A percentile compares a stretch with the other conserved stretches of the same genome.
These are phyloP conservation scores for Phaonia tiefii DNA, from an alignment of 2,888 invertebrate genomes.

Conservation along the genomic window DNA sequence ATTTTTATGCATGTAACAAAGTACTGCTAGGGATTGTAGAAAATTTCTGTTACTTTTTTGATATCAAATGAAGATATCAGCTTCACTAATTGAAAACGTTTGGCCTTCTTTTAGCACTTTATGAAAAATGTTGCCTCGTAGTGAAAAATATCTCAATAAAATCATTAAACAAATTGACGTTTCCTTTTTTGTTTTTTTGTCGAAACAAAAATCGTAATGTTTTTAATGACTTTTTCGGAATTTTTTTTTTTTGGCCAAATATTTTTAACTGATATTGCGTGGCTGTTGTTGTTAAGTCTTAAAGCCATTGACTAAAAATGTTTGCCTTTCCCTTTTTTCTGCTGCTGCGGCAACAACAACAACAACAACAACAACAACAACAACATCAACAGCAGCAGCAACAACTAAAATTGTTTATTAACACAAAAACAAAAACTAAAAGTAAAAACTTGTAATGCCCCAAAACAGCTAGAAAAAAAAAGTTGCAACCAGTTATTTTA, in stretches of 20 bases:
- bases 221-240: neutral
- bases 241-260: neutral
- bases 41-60: no score
- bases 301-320: constrained; percentile 29
- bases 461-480: constrained; percentile 49
- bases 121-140: no score
- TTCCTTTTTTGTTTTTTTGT: neutral
- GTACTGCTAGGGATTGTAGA: no score
- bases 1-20: no score
- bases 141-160: neutral
- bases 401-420: constrained; percentile 1
- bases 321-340: constrained; percentile 33
- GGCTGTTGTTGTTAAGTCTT: no score
- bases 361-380: neutral
- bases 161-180: constrained; percentile 2
- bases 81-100: no score
- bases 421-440: constrained; percentile 38
- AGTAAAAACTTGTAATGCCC: constrained; percentile 67
- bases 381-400: neutral
- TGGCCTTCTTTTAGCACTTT: no score
- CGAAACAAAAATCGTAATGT: no score
- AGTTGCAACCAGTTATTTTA: constrained; percentile 66
- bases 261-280: neutral
- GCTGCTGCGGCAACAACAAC: constrained; percentile 4
- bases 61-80: no score